A percentile compares a stretch with the other conserved stretches of the same genome.
Conservation (phyloP, 1,140 invertebrate species). For the Glomeris maerens region DNA sequence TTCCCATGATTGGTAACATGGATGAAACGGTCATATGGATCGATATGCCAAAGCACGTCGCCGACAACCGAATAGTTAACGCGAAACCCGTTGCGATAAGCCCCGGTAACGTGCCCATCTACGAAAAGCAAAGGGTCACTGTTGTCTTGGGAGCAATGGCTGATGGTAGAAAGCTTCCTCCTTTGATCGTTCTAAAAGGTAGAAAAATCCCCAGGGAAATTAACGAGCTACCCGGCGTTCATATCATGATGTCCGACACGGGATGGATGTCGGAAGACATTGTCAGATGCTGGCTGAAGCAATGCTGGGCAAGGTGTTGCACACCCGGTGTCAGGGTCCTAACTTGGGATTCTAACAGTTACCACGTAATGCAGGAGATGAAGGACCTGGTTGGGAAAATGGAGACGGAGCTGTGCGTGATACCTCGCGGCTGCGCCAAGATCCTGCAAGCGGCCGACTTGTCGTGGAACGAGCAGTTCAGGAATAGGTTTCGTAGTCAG, state of each 20-base stretch:
- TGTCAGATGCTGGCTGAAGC: background rate
- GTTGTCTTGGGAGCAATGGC: background rate
- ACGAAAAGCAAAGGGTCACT: background rate
- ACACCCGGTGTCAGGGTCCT: background rate
- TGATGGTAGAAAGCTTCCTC: background rate
- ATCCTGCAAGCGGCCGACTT: background rate
- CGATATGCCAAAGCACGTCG: background rate
- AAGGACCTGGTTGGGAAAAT: background rate
- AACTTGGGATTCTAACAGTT: background rate
- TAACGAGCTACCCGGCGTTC: background rate
- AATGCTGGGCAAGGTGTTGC: background rate
- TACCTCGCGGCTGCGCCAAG: background rate
- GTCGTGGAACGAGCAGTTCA: background rate
- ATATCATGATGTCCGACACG: background rate
- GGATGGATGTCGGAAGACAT: background rate
- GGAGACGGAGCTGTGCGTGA: background rate
- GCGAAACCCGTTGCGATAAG: too few relatives aligned
- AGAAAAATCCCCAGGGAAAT: background rate
- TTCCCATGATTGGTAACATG: background rate
- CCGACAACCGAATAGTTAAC: too few relatives aligned
- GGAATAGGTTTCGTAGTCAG: background rate
- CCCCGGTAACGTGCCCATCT: too few relatives aligned
- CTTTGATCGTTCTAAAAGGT: background rate
- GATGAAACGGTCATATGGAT: background rate
- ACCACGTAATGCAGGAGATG: background rate